phyloP scores from a whole-genome alignment of 1,140 invertebrate genomes.

The Ericerus pela region DNA sequence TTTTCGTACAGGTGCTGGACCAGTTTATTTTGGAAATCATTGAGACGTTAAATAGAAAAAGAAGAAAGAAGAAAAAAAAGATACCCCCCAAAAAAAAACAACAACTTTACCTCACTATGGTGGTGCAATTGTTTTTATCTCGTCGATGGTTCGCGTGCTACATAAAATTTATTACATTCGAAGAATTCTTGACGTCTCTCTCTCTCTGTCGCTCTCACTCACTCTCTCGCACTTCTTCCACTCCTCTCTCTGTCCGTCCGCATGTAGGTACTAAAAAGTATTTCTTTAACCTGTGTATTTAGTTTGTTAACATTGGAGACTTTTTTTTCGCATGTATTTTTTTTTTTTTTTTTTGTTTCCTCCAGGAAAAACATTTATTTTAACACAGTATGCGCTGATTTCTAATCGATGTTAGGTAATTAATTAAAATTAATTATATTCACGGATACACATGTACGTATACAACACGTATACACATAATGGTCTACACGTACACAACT shows the following conservation, averaged over 20 bases:
- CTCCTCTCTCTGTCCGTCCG: not conserved
- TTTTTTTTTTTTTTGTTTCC: too few species aligned
- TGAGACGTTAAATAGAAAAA: constrained; percentile 12
- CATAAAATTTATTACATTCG: constrained; percentile 6
- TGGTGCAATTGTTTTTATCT: constrained; percentile 11
- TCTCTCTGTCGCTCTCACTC: not conserved
- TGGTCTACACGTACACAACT: too few species aligned
- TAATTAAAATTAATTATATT: too few species aligned
- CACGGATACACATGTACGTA: too few species aligned
- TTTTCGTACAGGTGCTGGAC: not conserved
- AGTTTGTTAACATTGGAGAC: not conserved
- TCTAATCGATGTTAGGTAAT: too few species aligned
- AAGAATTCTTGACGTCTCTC: constrained; percentile 1
- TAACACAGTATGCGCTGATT: too few species aligned
- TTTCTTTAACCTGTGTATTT: too few species aligned
- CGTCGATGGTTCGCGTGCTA: constrained; percentile 4
- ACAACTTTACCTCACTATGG: constrained; percentile 1
- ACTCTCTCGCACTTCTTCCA: not conserved
- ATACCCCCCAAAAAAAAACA: too few species aligned
- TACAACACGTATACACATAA: too few species aligned
- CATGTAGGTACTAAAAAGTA: not conserved
- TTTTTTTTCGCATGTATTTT: too few species aligned
- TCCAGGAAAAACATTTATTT: too few species aligned
- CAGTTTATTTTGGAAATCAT: constrained; percentile 9
- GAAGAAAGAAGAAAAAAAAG: too few species aligned